Base-by-base conservation (phyloP, 23 tunicate species). In the Trididemnum clinides region DNA sequence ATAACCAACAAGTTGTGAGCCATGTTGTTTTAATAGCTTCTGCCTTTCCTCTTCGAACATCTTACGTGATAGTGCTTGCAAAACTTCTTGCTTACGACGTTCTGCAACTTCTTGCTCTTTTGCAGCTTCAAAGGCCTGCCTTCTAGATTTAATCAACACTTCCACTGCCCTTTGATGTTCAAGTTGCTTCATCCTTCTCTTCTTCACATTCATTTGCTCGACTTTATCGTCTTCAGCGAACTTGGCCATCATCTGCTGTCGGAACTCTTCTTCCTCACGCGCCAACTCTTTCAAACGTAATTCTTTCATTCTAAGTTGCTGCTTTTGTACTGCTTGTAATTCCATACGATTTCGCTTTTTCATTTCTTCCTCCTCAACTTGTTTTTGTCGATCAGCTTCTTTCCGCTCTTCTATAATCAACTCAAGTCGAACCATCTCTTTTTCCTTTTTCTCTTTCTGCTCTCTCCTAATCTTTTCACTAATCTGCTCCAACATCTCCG, bases 171-270 rank as follows among this genome's bases (percentile, higher is more conserved):
- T 50, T 74, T 95, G 90, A 32, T 95, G 98, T 34, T 95, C 91
- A 33, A 89, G 86, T 64, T 95, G 98, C 72, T 89, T 89, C 98
- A 95, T 95, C 54, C 98, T 86, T 36, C 98, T 80, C 58, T 95
- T 95, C 82, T 95, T 91, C 23, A 86, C 91, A 39, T 95, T 95
- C 95, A 95, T 90, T 64, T 95, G 98, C 73, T 95, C 98, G 6
- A 95, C 77, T 5, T 88, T 84, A 77, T 95, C 98, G 57, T 95
- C 98, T 35, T 95, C 98, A 3, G 98, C 98, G 76, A 95, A 95
- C 51, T 95, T 95, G 27, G 88, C 98, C 58, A 95, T 64, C 98
- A 95, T 95, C 72, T 89, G 95, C 69, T 82, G 51, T 77, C 98
- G 73, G 51, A 85, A 95, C 28, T 89, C 91, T 30, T 90, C 98